Evolutionary conservation across 37 sponge, comb jelly and placozoan genomes (phyloP).

Genomic region (Ephydatia muelleri): DNA sequence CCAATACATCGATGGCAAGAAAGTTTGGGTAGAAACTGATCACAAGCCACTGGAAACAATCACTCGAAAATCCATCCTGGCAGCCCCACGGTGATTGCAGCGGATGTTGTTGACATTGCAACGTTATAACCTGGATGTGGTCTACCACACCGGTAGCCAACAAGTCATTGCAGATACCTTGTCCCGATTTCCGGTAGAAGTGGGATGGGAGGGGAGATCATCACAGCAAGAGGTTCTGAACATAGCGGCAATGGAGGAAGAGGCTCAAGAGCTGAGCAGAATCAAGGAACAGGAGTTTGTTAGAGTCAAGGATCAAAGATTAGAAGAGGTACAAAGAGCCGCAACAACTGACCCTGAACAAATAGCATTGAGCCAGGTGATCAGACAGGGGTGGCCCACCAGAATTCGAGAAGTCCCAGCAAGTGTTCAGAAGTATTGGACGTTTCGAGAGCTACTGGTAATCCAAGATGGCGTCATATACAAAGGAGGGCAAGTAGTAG

Average conservation of each 20-base stretch:
- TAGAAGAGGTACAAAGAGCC: too few species aligned
- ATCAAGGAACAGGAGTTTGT: neutral
- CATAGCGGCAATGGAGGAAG: neutral
- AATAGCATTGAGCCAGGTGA: too few species aligned
- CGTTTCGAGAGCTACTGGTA: too few species aligned
- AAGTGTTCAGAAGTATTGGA: too few species aligned
- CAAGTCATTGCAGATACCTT: conserved; percentile 39
- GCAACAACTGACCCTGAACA: too few species aligned
- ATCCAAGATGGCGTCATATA: too few species aligned
- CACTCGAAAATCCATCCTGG: conserved; percentile 24
- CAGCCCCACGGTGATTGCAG: conserved; percentile 35
- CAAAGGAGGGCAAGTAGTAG: too few species aligned
- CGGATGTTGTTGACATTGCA: conserved; percentile 30
- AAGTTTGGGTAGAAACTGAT: conserved; percentile 35
- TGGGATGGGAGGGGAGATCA: neutral
- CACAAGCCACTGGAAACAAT: conserved; percentile 51
- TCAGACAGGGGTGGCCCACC: too few species aligned
- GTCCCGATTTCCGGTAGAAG: conserved; percentile 25
- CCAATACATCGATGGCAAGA: conserved; percentile 23
- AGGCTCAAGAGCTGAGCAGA: neutral
- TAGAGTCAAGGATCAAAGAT: too few species aligned
- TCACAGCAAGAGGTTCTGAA: conserved; percentile 1
- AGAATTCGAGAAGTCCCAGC: too few species aligned
- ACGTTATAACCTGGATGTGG: conserved; percentile 25
- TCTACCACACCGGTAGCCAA: conserved; percentile 42